A percentile compares a stretch with the other conserved stretches of the same genome.
These are phyloP conservation scores for Nannobrachium achirus DNA, from an alignment of 2,113 vertebrate species.

Conservation along the genomic window DNA sequence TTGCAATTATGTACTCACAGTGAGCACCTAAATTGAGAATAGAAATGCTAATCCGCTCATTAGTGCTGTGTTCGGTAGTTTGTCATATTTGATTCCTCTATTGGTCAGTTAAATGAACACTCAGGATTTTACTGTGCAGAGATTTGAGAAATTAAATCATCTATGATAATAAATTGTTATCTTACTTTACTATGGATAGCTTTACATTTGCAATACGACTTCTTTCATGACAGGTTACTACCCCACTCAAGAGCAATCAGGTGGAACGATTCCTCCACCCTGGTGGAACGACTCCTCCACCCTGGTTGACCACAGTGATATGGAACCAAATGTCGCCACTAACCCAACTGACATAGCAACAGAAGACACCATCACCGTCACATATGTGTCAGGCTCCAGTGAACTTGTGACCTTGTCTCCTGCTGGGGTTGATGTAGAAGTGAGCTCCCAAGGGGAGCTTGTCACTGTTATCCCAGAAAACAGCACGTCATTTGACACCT, in stretches of 20 bases:
- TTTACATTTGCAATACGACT: background rate
- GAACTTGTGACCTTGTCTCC: slow-evolving; percentile 36
- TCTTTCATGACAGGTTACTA: slow-evolving; percentile 50
- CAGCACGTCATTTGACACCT: slow-evolving; percentile 25
- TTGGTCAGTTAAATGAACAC: background rate
- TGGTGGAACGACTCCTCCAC: background rate
- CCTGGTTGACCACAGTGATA: background rate
- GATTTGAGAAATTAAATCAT: background rate
- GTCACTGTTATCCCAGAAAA: slow-evolving; percentile 38
- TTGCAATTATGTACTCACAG: background rate
- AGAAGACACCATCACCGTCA: slow-evolving; percentile 14
- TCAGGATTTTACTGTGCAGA: background rate
- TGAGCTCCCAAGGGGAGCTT: slow-evolving; percentile 28
- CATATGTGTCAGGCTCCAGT: slow-evolving; percentile 15
- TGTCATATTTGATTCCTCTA: too few species aligned
- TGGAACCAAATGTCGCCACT: slow-evolving; percentile 25
- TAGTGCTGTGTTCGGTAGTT: too few species aligned
- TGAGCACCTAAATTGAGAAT: too few species aligned
- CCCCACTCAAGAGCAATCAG: slow-evolving; percentile 29
- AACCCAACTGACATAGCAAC: slow-evolving; percentile 13
- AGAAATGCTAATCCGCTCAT: too few species aligned
- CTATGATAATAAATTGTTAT: background rate
- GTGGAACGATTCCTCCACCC: background rate
- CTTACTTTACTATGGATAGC: background rate
- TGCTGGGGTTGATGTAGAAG: slow-evolving; percentile 36